Evolutionary conservation across 2,797 vertebrate species (phyloP), one percentile per base, ranked within the genome.

Genomic region (Chrysocyon brachyurus): DNA sequence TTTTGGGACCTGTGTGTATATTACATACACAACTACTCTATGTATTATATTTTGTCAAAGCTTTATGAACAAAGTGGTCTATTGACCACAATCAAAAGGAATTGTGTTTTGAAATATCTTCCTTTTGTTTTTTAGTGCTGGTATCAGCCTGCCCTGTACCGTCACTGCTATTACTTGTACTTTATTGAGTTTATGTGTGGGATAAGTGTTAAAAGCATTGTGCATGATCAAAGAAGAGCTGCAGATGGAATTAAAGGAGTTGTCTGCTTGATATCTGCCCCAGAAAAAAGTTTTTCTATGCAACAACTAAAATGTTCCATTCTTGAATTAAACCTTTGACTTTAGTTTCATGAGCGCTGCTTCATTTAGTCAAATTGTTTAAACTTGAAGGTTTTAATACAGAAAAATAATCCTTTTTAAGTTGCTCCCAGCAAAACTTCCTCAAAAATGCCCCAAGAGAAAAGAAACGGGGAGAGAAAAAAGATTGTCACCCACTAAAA

Each of bases 401-500:
- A 87, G 31, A 83, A 78, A 73, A 86, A 36, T 0, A 64, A 68
- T 73, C 33, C 54, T 83, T 95, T 94, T 79, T 19, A 59, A 75
- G 19, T 84, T 88, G 24, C 26, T 21, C 24, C 15, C 5, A 90
- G 75, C 19, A 83, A 91, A 82, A 82, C 19, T 31, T 86, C 26
- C 9, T 92, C 8, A 49, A 95, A 92, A 90, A 72, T 63, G 5
- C 36, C 31, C 83, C 56, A 40, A 26, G 26, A 61, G 17, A 61
- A n/a, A 97, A 57, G 28, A 54, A 64, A 81, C 4, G 46, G 61
- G n/a, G 33, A 6, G n/a, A 81, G 56, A 15, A 52, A 86, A 95
- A 83, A 33, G 46, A 75, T 2, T 57, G 52, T 40, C 57, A 82
- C 40, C 19, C 52, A 94, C 87, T 87, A 98, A 97, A 98, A 97